phyloP scores from a whole-genome alignment of 2,797 vertebrate species.

The Zalophus californianus region DNA sequence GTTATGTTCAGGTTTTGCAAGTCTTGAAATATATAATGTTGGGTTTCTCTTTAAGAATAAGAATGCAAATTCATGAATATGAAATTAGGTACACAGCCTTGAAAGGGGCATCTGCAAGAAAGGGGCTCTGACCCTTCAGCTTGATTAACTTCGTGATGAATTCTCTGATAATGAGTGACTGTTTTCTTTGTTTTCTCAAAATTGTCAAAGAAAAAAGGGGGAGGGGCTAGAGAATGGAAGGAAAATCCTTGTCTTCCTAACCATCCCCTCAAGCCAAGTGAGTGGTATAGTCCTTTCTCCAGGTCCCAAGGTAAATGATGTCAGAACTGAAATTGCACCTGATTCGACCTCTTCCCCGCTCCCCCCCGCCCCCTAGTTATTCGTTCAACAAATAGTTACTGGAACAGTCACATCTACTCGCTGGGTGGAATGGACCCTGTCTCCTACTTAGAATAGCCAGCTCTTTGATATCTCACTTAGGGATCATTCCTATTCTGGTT shows the following conservation, averaged over 20 bases:
- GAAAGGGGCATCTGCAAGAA: neutral
- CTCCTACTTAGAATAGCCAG: neutral
- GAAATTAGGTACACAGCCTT: neutral
- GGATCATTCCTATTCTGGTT: neutral
- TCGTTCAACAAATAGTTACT: neutral
- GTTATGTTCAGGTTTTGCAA: neutral
- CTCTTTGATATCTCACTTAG: neutral
- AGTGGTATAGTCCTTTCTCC: conserved; percentile 19
- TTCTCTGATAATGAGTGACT: neutral
- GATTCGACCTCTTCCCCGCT: neutral
- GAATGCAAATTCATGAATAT: neutral
- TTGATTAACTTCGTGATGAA: conserved; percentile 32
- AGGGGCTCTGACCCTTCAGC: neutral
- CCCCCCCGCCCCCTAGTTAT: neutral
- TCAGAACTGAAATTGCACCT: neutral
- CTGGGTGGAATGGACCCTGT: neutral
- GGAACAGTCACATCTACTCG: neutral
- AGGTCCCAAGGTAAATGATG: conserved; percentile 31
- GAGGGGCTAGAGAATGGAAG: neutral
- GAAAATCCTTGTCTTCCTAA: neutral
- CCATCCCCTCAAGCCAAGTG: neutral
- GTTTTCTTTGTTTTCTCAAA: conserved; percentile 16
- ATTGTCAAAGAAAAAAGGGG: conserved; percentile 9
- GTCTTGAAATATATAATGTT: neutral
- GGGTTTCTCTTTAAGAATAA: neutral